These are phyloP conservation scores for Tuberolachnus salignus DNA, from an alignment of 2,888 invertebrate genomes.

Conservation along the genomic window DNA sequence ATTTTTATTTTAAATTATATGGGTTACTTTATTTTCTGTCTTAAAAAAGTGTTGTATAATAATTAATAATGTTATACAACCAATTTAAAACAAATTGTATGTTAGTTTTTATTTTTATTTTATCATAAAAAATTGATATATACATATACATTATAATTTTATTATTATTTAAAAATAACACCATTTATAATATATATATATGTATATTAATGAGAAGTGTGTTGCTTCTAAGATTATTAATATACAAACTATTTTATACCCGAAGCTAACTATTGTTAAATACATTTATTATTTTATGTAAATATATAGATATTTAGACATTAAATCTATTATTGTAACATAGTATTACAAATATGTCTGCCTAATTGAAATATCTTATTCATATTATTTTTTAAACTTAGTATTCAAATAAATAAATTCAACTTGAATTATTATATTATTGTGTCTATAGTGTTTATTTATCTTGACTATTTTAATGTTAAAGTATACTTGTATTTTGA, in stretches of 20 bases:
- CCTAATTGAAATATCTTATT: conserved; percentile 28
- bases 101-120: conserved; percentile 47
- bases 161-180: conserved; percentile 16
- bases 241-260: conserved; percentile 45
- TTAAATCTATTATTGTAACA: conserved; percentile 35
- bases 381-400: conserved; percentile 24
- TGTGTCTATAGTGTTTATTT: conserved; percentile 18
- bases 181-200: conserved; percentile 19
- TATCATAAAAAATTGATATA: conserved; percentile 39
- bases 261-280: conserved; percentile 40
- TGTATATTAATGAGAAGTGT: conserved; percentile 32
- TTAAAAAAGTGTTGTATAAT: conserved; percentile 4
- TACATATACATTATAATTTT: conserved; percentile 34
- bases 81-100: conserved; percentile 7
- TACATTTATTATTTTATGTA: conserved; percentile 41
- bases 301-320: conserved; percentile 32
- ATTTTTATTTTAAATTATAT: conserved; percentile 10
- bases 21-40: conserved; percentile 12
- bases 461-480: background rate
- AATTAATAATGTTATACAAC: conserved; percentile 8
- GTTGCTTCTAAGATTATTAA: conserved; percentile 40
- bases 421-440: conserved; percentile 24
- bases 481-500: too few species aligned
- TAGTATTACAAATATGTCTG: conserved; percentile 28
- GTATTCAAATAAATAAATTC: conserved; percentile 9